Conservation (phyloP, 2,797 vertebrate genomes). For the Hephaestus fuliginosus region DNA sequence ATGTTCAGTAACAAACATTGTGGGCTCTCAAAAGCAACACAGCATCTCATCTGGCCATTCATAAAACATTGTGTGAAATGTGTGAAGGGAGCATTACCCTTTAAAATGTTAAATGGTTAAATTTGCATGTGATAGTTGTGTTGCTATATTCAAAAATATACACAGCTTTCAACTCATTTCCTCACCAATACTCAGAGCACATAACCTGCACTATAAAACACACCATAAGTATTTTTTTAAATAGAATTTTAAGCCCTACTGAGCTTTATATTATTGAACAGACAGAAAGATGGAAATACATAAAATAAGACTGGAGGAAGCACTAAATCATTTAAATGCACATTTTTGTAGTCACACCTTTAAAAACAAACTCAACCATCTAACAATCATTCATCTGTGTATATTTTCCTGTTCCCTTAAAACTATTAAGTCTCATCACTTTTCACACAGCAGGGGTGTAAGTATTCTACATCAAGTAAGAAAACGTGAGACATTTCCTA, state of each 20-base stretch:
- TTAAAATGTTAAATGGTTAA: background rate
- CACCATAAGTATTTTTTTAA: background rate
- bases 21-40: background rate
- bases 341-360: no score
- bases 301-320: no score
- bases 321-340: no score
- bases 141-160: background rate
- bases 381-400: no score
- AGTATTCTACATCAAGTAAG: background rate
- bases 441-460: background rate
- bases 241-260: no score
- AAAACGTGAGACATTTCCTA: background rate
- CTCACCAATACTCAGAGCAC: background rate
- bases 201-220: background rate
- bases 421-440: background rate
- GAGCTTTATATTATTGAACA: no score
- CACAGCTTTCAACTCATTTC: background rate
- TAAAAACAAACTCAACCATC: no score
- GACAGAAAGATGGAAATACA: no score
- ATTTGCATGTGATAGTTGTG: no score
- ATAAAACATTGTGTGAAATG: background rate
- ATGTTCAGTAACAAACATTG: background rate
- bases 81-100: background rate
- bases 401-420: background rate
- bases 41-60: background rate